Base-by-base conservation (phyloP, 30 jellyfish, hydroid and myxozoan species). In the Euphysa ruthae region DNA sequence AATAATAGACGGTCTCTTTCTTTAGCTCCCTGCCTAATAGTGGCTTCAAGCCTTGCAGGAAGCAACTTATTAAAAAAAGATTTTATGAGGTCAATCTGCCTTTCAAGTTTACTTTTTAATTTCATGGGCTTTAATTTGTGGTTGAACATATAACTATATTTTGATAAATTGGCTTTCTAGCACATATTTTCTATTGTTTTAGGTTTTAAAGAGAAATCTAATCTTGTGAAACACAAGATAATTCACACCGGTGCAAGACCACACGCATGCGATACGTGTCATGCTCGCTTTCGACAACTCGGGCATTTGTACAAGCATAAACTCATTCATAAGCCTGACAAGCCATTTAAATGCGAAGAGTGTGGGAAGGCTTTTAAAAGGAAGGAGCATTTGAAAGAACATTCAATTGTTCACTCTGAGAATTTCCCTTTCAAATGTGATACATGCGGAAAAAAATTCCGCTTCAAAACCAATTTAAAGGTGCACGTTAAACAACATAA, bases 281-380 rank as follows among this genome's bases (percentile, higher is more conserved):
- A 68, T 68, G 80, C 80, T 8, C 80, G 80, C 16, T 68, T 68
- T 49, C 80, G 80, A 16, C 80, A 68, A 43, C 80, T 68, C 0
- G 80, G 80, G 28, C 80, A 68, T 68, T 38, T 68, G 54, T 24
- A 43, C 15, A 68, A 68, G 21, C 80, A 68, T 27, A 16, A n/a
- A 18, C 28, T 68, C 8, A 55, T 68, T 12, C 80, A 68, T 50
- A 68, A 68, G 50, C 69, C 80, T 27, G 80, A 68, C 6, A 68
- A 68, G 66, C 80, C 80, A 10, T 43, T 30, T 52, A 68, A 68
- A 51, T 68, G 80, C 26, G 50, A 22, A 20, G 30, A 26, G 27
- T 68, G 80, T 44, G 3, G 7, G 25, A 68, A 68, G 29, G 80
- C 58, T 1, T 68, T 68, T 49, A 68, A 68, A 52, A 68, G 80